phyloP scores from a whole-genome alignment of 2,797 vertebrate species.

The Molossus molossus region DNA sequence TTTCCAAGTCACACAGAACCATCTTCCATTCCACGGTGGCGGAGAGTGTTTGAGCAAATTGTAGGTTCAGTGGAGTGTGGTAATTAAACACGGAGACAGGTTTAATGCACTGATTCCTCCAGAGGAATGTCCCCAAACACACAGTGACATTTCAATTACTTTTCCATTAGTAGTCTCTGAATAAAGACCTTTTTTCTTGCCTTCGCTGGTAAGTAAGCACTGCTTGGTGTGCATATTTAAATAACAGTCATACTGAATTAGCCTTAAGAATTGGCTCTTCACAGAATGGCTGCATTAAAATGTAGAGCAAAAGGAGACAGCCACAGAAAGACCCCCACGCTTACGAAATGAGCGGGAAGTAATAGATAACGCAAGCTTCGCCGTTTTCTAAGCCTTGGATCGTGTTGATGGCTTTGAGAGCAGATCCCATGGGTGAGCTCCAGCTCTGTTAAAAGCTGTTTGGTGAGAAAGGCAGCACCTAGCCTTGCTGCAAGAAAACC shows the following conservation, averaged over 20 bases:
- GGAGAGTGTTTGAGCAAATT: neutral
- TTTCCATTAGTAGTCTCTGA: slow-evolving; percentile 78
- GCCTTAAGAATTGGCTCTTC: slow-evolving; percentile 76
- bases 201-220: slow-evolving; percentile 53
- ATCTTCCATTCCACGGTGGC: slow-evolving; percentile 65
- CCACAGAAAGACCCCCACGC: neutral
- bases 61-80: neutral
- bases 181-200: slow-evolving; percentile 52
- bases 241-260: slow-evolving; percentile 68
- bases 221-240: slow-evolving; percentile 81
- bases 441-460: neutral
- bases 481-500: neutral
- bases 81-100: slow-evolving; percentile 67
- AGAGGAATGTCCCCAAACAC: slow-evolving; percentile 56
- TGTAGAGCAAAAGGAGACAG: slow-evolving; percentile 51
- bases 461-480: neutral
- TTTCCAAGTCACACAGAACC: slow-evolving; percentile 69
- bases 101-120: slow-evolving; percentile 71
- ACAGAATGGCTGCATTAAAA: slow-evolving; percentile 77
- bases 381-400: slow-evolving; percentile 29
- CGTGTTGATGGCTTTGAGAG: slow-evolving; percentile 42
- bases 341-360: neutral
- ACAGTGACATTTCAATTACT: slow-evolving; percentile 74
- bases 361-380: neutral
- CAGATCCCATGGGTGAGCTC: neutral